Conservation (phyloP, 2,113 vertebrate genomes). For the Phalacrocorax brasilianus region DNA sequence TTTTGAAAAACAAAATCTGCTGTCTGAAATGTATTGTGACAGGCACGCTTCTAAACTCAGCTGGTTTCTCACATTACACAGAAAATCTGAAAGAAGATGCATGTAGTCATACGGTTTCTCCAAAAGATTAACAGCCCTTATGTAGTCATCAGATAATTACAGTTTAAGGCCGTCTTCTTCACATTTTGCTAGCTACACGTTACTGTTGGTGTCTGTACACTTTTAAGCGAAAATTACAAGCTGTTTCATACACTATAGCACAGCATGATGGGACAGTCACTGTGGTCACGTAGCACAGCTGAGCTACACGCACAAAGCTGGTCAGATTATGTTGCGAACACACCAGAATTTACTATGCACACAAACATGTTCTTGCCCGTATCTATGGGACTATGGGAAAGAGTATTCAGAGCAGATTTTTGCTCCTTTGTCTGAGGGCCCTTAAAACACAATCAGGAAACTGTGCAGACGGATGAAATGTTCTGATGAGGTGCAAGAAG, state of each 20-base stretch:
- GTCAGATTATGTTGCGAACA: background rate
- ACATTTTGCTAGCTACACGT: background rate
- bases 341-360: background rate
- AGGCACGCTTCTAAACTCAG: background rate
- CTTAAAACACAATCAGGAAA: constrained; percentile 32
- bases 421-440: constrained; percentile 3
- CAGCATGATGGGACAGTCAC: background rate
- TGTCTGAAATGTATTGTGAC: background rate
- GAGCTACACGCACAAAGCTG: background rate
- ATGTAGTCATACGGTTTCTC: background rate
- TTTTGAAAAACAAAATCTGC: background rate
- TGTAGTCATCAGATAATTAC: background rate
- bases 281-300: background rate
- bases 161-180: background rate
- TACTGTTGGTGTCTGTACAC: background rate
- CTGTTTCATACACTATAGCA: background rate
- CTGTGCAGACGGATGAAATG: constrained; percentile 22
- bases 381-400: background rate
- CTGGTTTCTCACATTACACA: rapidly evolving
- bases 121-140: background rate
- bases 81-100: background rate
- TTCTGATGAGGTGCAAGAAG: constrained; percentile 49
- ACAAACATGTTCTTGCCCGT: background rate
- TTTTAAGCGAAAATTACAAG: background rate
- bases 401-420: background rate